Percentiles rank a stretch among this genome's conserved stretches.
Conservation (phyloP, 2,888 invertebrate genomes). For the Dascillus cervinus region DNA sequence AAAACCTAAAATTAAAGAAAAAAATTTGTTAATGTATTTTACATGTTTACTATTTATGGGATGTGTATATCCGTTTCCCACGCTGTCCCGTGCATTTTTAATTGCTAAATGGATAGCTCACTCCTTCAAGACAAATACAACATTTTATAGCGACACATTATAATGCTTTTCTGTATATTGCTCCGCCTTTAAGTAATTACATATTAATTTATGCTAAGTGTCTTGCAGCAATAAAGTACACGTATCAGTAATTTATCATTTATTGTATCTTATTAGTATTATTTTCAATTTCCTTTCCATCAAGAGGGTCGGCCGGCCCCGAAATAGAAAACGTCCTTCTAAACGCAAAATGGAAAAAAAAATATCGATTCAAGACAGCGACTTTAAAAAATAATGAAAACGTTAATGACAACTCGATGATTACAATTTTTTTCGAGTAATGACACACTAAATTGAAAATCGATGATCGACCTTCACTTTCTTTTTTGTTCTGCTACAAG, state of each 20-base stretch:
- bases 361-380: too few relatives aligned
- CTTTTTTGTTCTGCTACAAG: too few relatives aligned
- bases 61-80: slow-evolving; percentile 19
- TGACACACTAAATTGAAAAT: too few relatives aligned
- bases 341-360: too few relatives aligned
- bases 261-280: neutral
- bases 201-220: neutral
- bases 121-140: neutral
- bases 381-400: too few relatives aligned
- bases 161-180: neutral
- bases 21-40: slow-evolving; percentile 19
- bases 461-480: too few relatives aligned
- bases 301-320: too few relatives aligned
- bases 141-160: neutral
- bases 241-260: neutral
- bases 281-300: too few relatives aligned
- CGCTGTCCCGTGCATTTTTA: slow-evolving; percentile 19
- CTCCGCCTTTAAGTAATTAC: slow-evolving; percentile 1
- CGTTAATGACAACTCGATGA: too few relatives aligned
- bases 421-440: too few relatives aligned
- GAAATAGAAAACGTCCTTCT: too few relatives aligned
- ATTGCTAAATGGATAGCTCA: slow-evolving; percentile 11
- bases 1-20: slow-evolving; percentile 9
- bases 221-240: neutral
- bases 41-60: slow-evolving; percentile 16